A percentile compares a stretch with the other conserved stretches of the same genome.
Conservation (phyloP, 2,113 vertebrate genomes). For the Gymnocephalus cernua region DNA sequence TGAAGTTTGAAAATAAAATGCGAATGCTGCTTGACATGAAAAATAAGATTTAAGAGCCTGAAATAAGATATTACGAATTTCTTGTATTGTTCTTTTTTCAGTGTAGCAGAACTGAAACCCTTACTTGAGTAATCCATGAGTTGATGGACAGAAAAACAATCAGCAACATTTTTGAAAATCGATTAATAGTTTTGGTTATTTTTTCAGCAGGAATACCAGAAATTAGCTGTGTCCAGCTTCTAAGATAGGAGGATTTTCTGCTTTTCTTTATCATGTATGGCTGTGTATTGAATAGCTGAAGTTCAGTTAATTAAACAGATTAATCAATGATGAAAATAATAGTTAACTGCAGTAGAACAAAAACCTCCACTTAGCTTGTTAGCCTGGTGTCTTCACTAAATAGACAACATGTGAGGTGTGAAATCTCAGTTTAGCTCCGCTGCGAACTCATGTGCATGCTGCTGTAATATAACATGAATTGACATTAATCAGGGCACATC, state of each 20-base stretch:
- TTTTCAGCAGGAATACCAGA: neutral
- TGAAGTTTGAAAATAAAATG: neutral
- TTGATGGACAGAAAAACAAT: neutral
- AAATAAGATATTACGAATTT: neutral
- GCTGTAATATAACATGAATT: constrained; percentile 46
- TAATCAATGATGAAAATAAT: neutral
- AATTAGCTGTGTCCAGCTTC: neutral
- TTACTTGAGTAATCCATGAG: neutral
- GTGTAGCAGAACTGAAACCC: too few relatives aligned
- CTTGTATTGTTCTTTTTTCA: neutral
- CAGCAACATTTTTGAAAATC: neutral
- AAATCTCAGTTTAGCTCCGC: constrained; percentile 39
- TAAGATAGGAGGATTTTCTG: too few relatives aligned
- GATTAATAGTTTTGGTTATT: neutral
- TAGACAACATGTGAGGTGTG: constrained; percentile 30
- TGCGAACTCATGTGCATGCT: constrained; percentile 9
- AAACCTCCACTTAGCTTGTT: constrained; percentile 2
- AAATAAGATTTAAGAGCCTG: neutral
- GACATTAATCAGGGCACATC: constrained; percentile 62
- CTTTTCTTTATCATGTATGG: neutral
- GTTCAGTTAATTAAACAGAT: neutral
- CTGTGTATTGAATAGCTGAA: neutral
- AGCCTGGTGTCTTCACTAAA: constrained; percentile 13
- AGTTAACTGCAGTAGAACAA: neutral
- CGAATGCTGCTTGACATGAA: neutral